A percentile compares a stretch with the other conserved stretches of the same genome.
Conservation (phyloP, 1,140 invertebrate species). For the Trinorchestia longiramus region DNA sequence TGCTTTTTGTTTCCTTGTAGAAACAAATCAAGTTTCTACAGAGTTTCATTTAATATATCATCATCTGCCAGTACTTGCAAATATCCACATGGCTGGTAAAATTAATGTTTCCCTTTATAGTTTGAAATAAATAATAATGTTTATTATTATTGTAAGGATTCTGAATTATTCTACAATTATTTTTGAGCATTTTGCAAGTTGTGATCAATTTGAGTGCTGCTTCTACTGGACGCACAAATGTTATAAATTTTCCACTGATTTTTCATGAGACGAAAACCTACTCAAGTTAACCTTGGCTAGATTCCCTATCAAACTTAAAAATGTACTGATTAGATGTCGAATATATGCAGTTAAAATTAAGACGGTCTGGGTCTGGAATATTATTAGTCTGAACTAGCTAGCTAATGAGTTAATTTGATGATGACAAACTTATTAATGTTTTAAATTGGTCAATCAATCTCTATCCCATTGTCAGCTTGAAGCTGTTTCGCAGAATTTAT, state of each 20-base stretch:
- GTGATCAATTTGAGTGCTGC: background rate
- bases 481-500: background rate
- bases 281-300: background rate
- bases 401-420: background rate
- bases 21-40: too few species aligned
- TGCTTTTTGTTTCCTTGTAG: too few species aligned
- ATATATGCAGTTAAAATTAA: too few species aligned
- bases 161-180: too few species aligned
- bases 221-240: background rate
- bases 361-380: background rate
- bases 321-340: background rate
- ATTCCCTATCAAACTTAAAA: background rate
- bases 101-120: too few species aligned
- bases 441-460: background rate
- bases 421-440: background rate
- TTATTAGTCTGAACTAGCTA: background rate
- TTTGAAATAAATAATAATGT: too few species aligned
- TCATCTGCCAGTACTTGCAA: too few species aligned
- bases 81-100: too few species aligned
- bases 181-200: too few species aligned
- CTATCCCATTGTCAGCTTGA: background rate
- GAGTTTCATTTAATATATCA: too few species aligned
- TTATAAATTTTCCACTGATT: background rate
- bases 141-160: too few species aligned
- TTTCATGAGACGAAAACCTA: background rate